Percentiles rank a stretch among this genome's conserved stretches.
Evolutionary conservation across 2,888 invertebrate species (phyloP).

Genomic region (Lypha dubia): DNA sequence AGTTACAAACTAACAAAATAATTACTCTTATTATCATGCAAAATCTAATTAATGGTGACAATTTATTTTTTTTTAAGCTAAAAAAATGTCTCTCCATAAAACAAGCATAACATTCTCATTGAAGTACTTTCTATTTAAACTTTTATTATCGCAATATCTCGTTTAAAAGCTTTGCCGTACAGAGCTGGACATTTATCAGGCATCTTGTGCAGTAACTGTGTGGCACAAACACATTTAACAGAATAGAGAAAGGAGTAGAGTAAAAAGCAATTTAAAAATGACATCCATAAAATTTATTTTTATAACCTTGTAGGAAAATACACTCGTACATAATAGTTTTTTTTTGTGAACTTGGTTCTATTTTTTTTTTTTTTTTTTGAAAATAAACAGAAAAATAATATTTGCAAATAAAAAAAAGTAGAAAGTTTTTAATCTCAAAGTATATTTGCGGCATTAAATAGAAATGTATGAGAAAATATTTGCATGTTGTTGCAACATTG

Average conservation of each 20-base stretch:
- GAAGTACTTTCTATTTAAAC: slow-evolving; percentile 25
- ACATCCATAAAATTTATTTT: slow-evolving; percentile 71
- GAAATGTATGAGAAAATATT: slow-evolving; percentile 22
- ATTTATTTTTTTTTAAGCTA: slow-evolving; percentile 16
- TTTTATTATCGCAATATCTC: slow-evolving; percentile 40
- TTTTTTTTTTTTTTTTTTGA: neutral
- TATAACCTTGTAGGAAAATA: slow-evolving; percentile 64
- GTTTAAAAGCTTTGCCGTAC: slow-evolving; percentile 3
- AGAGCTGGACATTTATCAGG: slow-evolving; percentile 57
- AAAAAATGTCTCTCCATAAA: neutral
- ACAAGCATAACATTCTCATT: neutral
- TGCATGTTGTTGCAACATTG: slow-evolving; percentile 17
- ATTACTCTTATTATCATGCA: slow-evolving; percentile 42
- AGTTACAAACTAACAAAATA: slow-evolving; percentile 33
- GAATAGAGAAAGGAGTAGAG: slow-evolving; percentile 20
- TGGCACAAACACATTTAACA: slow-evolving; percentile 10
- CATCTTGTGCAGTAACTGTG: slow-evolving; percentile 50
- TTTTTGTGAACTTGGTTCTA: no score
- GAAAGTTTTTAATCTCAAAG: slow-evolving; percentile 40
- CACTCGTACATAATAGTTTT: no score
- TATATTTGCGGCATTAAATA: slow-evolving; percentile 35
- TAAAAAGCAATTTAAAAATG: slow-evolving; percentile 69
- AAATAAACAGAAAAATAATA: slow-evolving; percentile 50
- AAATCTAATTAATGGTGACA: slow-evolving; percentile 61
- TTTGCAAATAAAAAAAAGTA: slow-evolving; percentile 20